phyloP scores from a whole-genome alignment of 2,888 invertebrate species.

The Dynastes hyllus region DNA sequence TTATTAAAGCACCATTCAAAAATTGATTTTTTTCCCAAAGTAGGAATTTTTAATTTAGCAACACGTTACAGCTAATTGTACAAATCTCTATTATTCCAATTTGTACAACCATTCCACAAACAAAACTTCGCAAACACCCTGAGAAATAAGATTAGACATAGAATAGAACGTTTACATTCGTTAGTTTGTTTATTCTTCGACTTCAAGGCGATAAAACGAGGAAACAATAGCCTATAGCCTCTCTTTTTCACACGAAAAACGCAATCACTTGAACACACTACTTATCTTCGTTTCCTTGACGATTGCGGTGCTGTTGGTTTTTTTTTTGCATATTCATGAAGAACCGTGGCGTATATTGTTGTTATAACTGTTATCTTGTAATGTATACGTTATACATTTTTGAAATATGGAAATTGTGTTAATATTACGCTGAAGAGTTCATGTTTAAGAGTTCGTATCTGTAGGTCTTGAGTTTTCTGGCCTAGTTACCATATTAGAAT shows the following conservation, averaged over 20 bases:
- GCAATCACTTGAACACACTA: not conserved
- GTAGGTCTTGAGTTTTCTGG: not conserved
- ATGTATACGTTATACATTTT: not conserved
- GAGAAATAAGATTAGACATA: not conserved
- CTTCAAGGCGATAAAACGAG: conserved; percentile 19
- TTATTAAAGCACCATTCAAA: no score
- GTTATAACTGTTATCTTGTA: not conserved
- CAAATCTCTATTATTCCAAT: no score
- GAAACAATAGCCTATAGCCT: conserved; percentile 6
- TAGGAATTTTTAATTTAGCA: no score
- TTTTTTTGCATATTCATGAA: conserved; percentile 24
- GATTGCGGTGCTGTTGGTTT: not conserved
- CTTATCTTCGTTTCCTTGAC: conserved; percentile 15
- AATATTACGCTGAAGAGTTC: no score
- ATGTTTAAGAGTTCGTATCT: not conserved
- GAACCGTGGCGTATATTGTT: not conserved
- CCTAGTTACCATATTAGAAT: not conserved
- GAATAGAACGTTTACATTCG: not conserved
- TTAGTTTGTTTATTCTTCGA: conserved; percentile 6
- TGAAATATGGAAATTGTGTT: no score
- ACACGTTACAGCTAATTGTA: no score
- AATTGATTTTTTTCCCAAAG: no score
- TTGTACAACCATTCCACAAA: no score
- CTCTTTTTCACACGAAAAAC: conserved; percentile 7
- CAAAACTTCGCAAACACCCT: no score